These are phyloP conservation scores for Bovichtus variegatus DNA, from an alignment of 2,797 vertebrate genomes.

Conservation along the genomic window DNA sequence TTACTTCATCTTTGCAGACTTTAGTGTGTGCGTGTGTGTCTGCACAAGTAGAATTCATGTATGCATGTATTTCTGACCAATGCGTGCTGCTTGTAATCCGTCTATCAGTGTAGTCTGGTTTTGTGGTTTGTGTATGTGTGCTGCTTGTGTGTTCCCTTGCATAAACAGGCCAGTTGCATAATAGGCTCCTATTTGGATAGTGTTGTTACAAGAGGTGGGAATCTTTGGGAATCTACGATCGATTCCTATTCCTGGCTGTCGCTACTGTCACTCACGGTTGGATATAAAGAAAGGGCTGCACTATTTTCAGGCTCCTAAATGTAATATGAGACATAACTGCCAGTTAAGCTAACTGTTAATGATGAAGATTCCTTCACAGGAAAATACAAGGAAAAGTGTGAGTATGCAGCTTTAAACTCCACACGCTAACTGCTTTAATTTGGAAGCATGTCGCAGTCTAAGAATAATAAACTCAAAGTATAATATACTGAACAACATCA, in stretches of 20 bases:
- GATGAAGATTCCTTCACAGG: neutral
- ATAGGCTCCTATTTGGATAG: constrained; percentile 77
- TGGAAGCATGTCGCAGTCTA: neutral
- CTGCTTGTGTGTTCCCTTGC: constrained; percentile 49
- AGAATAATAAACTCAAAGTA: neutral
- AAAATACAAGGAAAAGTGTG: neutral
- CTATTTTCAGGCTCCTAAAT: neutral
- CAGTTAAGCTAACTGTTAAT: neutral
- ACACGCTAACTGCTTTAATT: neutral
- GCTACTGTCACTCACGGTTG: neutral
- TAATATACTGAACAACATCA: neutral
- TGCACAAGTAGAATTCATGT: constrained; percentile 8
- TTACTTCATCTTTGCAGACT: constrained; percentile 49
- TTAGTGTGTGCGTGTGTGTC: neutral
- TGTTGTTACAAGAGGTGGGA: neutral
- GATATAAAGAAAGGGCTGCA: neutral
- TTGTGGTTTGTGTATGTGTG: constrained; percentile 54
- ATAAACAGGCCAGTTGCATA: constrained; percentile 79
- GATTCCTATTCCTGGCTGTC: neutral
- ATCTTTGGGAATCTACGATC: neutral
- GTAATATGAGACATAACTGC: neutral
- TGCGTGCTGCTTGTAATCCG: neutral
- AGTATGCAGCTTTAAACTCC: neutral
- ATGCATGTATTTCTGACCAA: constrained; percentile 10
- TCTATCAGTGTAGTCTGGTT: constrained; percentile 49